Base-by-base conservation (phyloP, 1,140 invertebrate genomes). In the Scaptomyza pallida region DNA sequence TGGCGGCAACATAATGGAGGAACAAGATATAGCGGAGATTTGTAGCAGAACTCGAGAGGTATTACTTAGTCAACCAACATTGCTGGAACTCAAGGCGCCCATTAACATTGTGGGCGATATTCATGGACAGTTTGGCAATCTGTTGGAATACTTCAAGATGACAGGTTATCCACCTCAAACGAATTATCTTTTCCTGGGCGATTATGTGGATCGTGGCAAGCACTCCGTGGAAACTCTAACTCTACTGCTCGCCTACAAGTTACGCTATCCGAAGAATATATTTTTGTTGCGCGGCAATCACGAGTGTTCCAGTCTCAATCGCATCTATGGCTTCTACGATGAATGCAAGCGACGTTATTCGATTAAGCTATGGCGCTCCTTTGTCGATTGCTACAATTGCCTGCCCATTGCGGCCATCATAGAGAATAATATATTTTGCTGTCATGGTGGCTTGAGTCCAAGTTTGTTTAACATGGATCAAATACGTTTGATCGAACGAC, bases 51-150 rank as follows among this genome's bases (percentile, higher is more conserved):
- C 96, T 37, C 93, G 98, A 79, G 98, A 99, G 94, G 98, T 99
- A 89, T 98, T 99, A 92, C 94, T 99, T 6, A 97, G 96, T 90
- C 98, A 99, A 91, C 98, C 98, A 2, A 98, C 99, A 90, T 92
- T 99, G 74, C 93, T 99, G 77, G 97, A 99, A 93, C 92, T 99
- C 47, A 97, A 98, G 92, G 98, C 98, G 40, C 98, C 98, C 45
- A 93, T 99, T 30, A 99, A 99, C 93, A 98, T 99, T 79, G 99
- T 98, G 93, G 97, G 97, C 92, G 99, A 99, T 92, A 99, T 99
- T 79, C 99, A 99, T 91, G 99, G 99, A 60, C 97, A 99, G 93
- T 99, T 99, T 92, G 97, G 97, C 89, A 98, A 99, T 92, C 93
- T 99, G 21, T 92, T 99, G 63, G 94, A 98, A 89, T 93, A 99